A percentile compares a stretch with the other conserved stretches of the same genome.
These are phyloP conservation scores for Hemiscyllium ocellatum DNA, from an alignment of 2,113 vertebrate genomes.

Conservation along the genomic window DNA sequence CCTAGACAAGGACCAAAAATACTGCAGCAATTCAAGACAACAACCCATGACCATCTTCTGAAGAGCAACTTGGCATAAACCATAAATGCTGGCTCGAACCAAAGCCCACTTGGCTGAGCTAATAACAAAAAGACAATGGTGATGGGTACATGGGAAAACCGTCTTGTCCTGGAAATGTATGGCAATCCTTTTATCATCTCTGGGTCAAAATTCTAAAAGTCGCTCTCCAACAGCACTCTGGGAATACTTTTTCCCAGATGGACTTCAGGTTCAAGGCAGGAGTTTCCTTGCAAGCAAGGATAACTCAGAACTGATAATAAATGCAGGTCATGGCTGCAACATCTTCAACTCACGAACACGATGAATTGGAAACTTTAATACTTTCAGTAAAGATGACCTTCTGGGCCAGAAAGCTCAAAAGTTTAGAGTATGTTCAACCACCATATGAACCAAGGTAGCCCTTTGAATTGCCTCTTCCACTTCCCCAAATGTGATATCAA, in stretches of 20 bases:
- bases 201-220: background rate
- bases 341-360: background rate
- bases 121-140: background rate
- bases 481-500: background rate
- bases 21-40: too few species aligned
- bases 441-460: background rate
- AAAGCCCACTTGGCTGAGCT: too few species aligned
- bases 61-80: too few species aligned
- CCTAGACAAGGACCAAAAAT: too few species aligned
- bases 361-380: background rate
- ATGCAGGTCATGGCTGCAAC: background rate
- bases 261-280: background rate
- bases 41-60: too few species aligned
- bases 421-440: background rate
- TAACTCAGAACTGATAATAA: background rate
- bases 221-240: background rate
- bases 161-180: background rate
- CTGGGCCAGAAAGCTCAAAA: background rate
- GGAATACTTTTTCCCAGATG: background rate
- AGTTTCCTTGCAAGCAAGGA: background rate
- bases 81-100: too few species aligned
- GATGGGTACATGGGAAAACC: background rate
- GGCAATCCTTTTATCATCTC: background rate
- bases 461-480: background rate
- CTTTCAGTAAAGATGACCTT: background rate